Conservation (phyloP, 2,797 vertebrate species). For the Philypnodon macrostomus region DNA sequence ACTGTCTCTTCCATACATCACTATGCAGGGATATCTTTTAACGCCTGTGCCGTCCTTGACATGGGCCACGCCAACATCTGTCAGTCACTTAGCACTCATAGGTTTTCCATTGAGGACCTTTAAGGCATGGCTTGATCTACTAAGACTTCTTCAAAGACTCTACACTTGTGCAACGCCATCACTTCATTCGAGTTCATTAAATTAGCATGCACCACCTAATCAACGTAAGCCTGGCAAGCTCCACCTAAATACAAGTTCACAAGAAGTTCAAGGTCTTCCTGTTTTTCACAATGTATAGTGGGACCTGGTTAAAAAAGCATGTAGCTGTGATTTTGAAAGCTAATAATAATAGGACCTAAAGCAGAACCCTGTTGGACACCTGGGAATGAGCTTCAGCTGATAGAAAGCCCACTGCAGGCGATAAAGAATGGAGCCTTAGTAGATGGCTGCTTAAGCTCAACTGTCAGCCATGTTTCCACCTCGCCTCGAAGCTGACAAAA, state of each 20-base stretch:
- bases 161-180: constrained; percentile 13
- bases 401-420: constrained; percentile 27
- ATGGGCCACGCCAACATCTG: constrained; percentile 21
- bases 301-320: constrained; percentile 20
- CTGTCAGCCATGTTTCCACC: constrained; percentile 38
- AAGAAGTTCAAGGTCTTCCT: constrained; percentile 43
- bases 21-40: constrained; percentile 12
- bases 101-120: constrained; percentile 13
- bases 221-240: constrained; percentile 20
- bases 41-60: constrained; percentile 29
- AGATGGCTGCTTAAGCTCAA: constrained; percentile 42
- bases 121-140: constrained; percentile 29
- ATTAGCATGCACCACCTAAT: constrained; percentile 41
- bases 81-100: constrained; percentile 40
- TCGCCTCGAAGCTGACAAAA: constrained; percentile 14
- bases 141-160: constrained; percentile 44
- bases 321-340: constrained; percentile 15
- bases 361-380: constrained; percentile 21
- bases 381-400: constrained; percentile 34
- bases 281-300: constrained; percentile 17
- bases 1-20: constrained; percentile 22
- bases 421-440: constrained; percentile 30
- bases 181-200: constrained; percentile 38
- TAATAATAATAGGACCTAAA: constrained; percentile 23
- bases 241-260: constrained; percentile 32